phyloP scores from a whole-genome alignment of 2,797 vertebrate species.

The Hapalemur alaotrensis region DNA sequence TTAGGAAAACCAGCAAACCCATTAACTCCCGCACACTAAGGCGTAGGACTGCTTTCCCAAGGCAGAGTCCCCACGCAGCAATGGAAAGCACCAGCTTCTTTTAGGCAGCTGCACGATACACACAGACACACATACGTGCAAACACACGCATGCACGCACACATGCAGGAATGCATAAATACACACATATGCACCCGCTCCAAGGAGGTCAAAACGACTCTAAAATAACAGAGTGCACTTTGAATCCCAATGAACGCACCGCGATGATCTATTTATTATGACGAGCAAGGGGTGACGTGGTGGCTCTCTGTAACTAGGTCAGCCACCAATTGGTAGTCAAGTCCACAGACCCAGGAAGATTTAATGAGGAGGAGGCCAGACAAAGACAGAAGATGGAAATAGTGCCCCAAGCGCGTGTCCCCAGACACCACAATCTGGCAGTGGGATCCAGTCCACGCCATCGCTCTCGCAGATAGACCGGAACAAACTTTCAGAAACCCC shows the following conservation, averaged over 20 bases:
- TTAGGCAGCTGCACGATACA: not conserved
- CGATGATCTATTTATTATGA: not conserved
- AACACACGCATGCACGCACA: accelerated
- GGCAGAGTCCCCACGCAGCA: not conserved
- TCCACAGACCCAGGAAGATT: constrained; percentile 65
- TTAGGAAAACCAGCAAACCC: not conserved
- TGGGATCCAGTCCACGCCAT: not conserved
- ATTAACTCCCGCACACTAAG: not conserved
- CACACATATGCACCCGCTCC: not conserved
- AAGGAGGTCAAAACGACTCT: not conserved
- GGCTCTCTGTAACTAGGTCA: constrained; percentile 66
- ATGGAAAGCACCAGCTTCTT: not conserved
- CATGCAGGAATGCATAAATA: not conserved
- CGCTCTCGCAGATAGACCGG: not conserved
- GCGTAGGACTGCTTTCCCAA: not conserved
- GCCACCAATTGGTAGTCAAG: constrained; percentile 67
- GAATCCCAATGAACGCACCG: not conserved
- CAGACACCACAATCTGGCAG: not conserved
- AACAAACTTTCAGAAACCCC: constrained; percentile 37
- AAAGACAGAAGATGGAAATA: not conserved
- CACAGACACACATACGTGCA: accelerated
- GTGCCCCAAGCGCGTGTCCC: constrained; percentile 22
- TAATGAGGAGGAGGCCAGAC: constrained; percentile 50
- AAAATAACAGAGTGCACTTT: not conserved
- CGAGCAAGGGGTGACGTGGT: not conserved